These are phyloP conservation scores for Lerema accius DNA, from an alignment of 1,140 invertebrate genomes.

Conservation along the genomic window DNA sequence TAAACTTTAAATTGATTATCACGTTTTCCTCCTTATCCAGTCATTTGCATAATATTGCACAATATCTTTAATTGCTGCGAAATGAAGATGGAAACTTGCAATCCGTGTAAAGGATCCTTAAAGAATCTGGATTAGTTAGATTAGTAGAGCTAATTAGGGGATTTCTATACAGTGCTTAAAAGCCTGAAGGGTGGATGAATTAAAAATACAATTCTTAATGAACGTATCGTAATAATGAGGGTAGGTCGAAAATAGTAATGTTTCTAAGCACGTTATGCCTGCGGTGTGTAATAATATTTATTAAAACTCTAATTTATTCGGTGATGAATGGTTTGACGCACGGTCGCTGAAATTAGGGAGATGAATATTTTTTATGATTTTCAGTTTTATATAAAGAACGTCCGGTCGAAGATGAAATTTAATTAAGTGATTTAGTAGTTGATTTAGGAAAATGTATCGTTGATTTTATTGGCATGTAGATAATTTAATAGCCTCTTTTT, in stretches of 20 bases:
- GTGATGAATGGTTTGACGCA: conserved; percentile 46
- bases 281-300: conserved; percentile 32
- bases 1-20: too few relatives aligned
- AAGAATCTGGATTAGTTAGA: too few relatives aligned
- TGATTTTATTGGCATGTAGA: not conserved
- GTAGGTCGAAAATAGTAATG: conserved; percentile 27
- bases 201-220: conserved; percentile 12
- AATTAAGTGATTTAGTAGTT: too few relatives aligned
- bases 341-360: conserved; percentile 40
- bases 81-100: too few relatives aligned
- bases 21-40: too few relatives aligned
- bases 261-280: conserved; percentile 20
- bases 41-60: too few relatives aligned
- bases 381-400: conserved; percentile 30
- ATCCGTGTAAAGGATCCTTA: too few relatives aligned
- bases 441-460: conserved; percentile 8
- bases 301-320: conserved; percentile 31
- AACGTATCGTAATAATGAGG: conserved; percentile 34
- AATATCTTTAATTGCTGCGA: not conserved
- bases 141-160: too few relatives aligned
- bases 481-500: too few relatives aligned
- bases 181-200: conserved; percentile 5
- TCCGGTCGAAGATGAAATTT: conserved; percentile 15
- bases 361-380: conserved; percentile 42
- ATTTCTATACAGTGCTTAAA: too few relatives aligned